phyloP scores from a whole-genome alignment of 2,888 invertebrate genomes.

The Rambutsinella grinnellia region DNA sequence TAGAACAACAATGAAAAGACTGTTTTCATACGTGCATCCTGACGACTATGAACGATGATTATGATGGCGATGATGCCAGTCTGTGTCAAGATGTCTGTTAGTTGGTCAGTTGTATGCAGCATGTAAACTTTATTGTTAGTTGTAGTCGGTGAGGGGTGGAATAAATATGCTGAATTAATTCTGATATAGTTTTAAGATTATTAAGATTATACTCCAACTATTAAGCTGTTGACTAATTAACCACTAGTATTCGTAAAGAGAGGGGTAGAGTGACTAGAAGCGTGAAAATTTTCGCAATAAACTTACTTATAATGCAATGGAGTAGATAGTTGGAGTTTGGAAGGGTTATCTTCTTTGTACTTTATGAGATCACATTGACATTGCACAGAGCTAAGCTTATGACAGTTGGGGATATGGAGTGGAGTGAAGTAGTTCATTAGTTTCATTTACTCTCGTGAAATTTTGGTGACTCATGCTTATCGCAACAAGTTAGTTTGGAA shows the following conservation, averaged over 20 bases:
- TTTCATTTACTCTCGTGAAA: too few species aligned
- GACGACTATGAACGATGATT: neutral
- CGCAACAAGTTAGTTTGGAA: too few species aligned
- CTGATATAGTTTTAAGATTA: too few species aligned
- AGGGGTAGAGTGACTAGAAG: neutral
- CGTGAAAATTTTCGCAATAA: neutral
- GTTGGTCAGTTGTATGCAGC: neutral
- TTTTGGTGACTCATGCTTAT: too few species aligned
- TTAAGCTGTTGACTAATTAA: too few species aligned
- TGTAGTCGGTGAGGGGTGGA: neutral
- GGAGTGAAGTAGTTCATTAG: too few species aligned
- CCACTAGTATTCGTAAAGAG: neutral
- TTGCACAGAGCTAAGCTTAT: neutral
- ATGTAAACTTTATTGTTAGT: neutral
- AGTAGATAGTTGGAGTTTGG: neutral
- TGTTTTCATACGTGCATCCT: neutral
- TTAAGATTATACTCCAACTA: too few species aligned
- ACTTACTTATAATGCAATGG: too few species aligned
- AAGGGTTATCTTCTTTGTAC: neutral
- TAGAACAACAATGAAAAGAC: neutral
- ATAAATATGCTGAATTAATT: too few species aligned
- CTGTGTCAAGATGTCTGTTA: neutral
- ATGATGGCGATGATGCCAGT: neutral
- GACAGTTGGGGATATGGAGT: neutral
- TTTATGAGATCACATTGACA: neutral